A percentile compares a stretch with the other conserved stretches of the same genome.
Conservation (phyloP, 2,888 invertebrate genomes). For the Dione juno region DNA sequence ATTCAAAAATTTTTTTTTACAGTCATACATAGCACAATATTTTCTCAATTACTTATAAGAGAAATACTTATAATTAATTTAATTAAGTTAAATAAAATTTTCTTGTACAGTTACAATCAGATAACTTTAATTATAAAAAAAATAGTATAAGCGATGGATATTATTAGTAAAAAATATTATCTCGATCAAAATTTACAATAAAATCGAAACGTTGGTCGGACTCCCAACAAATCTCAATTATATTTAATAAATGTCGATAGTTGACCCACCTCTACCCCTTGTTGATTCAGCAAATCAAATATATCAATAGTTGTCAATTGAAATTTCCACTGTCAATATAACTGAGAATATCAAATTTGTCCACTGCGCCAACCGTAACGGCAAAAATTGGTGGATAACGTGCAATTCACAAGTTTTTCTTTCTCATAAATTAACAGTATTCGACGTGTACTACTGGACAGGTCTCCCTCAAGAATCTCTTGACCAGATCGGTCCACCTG, state of each 20-base stretch:
- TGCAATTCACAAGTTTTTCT: no score
- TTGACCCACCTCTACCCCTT: slow-evolving; percentile 18
- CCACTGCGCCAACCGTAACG: not conserved
- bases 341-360: slow-evolving; percentile 16
- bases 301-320: slow-evolving; percentile 23
- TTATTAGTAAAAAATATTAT: not conserved
- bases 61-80: no score
- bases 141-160: not conserved
- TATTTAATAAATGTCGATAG: slow-evolving; percentile 15
- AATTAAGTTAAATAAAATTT: no score
- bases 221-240: not conserved
- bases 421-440: no score
- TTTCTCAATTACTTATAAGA: no score
- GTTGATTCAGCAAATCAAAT: slow-evolving; percentile 26
- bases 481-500: no score
- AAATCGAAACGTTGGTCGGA: slow-evolving; percentile 9
- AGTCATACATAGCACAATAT: no score
- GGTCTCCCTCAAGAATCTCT: no score
- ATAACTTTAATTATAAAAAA: no score
- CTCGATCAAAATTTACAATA: not conserved
- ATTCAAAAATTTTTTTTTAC: no score
- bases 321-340: slow-evolving; percentile 22
- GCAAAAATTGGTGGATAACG: not conserved
- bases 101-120: no score
- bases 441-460: no score